Evolutionary conservation across 2,113 vertebrate species (phyloP), one percentile per base, ranked within the genome.

Genomic region (Nesoenas mayeri): DNA sequence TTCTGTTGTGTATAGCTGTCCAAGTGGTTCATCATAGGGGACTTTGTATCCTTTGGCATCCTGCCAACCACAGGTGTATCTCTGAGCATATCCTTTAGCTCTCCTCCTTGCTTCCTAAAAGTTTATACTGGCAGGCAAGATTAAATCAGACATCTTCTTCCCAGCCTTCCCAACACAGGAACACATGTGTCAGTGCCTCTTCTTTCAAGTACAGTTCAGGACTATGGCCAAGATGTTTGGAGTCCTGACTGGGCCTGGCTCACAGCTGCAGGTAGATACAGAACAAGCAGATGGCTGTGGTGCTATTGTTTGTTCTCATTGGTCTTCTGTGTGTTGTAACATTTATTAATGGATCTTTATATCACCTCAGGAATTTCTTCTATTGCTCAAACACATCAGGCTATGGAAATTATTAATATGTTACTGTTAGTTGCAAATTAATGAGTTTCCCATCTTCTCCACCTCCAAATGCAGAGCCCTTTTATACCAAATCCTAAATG

Each of bases 381-480:
- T 48, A 11, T 91, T 71, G 28, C 38, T 71, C 11, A 54, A 90
- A 71, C 17, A 5, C 3, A 62, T 40, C 22, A 20, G n/a, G 26
- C 14, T 57, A 53, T 51, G 48, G 44, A 91, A 87, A n/a, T 11
- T 38, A 64, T 47, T 70, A 73, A 12, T 67, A 85, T 86, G 6
- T 51, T 75, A 47, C 6, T 25, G 16, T 57, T 72, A 50, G 34
- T 25, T 77, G 25, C 11, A 71, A 80, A 22, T 11, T 56, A 57
- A 25, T 58, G 32, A n/a, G 64, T 84, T 89, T 91, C 24, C 16
- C 4, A 44, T 70, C 28, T 89, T 78, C 18, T 93, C 44, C 44
- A 67, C 31, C 28, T 80, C 32, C 44, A 60, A 67, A 51, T 12
- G 48, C 0, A 0, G 14, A 40, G 6, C 1, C 3, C 0, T 77